Base-by-base conservation (phyloP, 2,888 invertebrate species). In the Pecten maximus region DNA sequence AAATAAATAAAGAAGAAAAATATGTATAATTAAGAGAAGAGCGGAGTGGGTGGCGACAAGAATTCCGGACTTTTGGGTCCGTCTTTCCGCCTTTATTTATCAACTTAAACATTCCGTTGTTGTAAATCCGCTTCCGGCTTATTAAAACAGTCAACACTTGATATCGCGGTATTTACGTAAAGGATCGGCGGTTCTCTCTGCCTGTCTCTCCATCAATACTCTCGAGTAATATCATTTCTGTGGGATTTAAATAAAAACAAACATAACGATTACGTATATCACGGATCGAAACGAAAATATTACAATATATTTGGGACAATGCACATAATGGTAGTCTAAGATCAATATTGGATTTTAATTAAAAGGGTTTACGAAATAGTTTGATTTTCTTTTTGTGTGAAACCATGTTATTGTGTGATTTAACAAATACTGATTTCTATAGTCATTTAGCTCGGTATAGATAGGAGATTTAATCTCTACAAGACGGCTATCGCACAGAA, bases 71-170 rank as follows among this genome's bases (percentile, higher is more conserved):
- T n/a, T n/a, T n/a, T n/a, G n/a, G n/a, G n/a, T n/a, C n/a, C n/a
- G n/a, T n/a, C n/a, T n/a, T n/a, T n/a, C n/a, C n/a, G n/a, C n/a
- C n/a, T n/a, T n/a, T n/a, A n/a, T n/a, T n/a, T n/a, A n/a, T n/a
- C n/a, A n/a, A n/a, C n/a, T n/a, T n/a, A n/a, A n/a, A n/a, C n/a
- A n/a, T n/a, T n/a, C n/a, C n/a, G n/a, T n/a, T n/a, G n/a, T n/a
- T n/a, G n/a, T n/a, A 44, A 60, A 23, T 60, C 60, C 4, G 16
- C n/a, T 60, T 60, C 60, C 60, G 60, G 60, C 60, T 60, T 60
- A n/a, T 60, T 60, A 60, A 60, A 60, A 60, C n/a, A n/a, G n/a
- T 60, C 16, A 60, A 60, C 60, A 60, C 60, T 60, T 60, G n/a
- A 60, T n/a, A 23, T 23, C 23, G 60, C 0, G 23, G 3, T 60